Percentiles rank a stretch among this genome's conserved stretches.
Evolutionary conservation across 37 sponge, comb jelly and placozoan species (phyloP).

Genomic region (Haliclona indistincta): DNA sequence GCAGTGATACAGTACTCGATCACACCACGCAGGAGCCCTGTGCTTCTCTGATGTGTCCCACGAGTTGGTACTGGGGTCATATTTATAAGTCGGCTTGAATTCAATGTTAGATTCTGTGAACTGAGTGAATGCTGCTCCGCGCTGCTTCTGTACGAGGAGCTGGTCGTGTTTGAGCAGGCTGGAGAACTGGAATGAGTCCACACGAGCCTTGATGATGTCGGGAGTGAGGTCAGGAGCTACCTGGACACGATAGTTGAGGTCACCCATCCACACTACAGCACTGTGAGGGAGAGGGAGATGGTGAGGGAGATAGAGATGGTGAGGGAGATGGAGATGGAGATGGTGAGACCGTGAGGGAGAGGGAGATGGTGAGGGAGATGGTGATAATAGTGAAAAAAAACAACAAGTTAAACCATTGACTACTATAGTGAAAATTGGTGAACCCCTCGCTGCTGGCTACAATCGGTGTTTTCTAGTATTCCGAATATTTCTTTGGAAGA

Average conservation of each 20-base stretch:
- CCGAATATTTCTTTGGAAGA: too few species aligned
- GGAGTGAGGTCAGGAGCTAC: slow-evolving; percentile 22
- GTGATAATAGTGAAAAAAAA: neutral
- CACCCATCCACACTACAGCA: slow-evolving; percentile 91
- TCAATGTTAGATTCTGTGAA: slow-evolving; percentile 67
- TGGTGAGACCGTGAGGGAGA: neutral
- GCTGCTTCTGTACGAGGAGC: slow-evolving; percentile 42
- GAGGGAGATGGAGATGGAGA: neutral
- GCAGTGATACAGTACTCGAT: slow-evolving; percentile 66
- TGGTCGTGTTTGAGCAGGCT: slow-evolving; percentile 64
- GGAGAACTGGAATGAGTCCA: slow-evolving; percentile 44
- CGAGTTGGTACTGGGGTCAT: slow-evolving; percentile 74
- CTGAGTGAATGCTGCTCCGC: slow-evolving; percentile 53
- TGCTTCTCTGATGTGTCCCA: slow-evolving; percentile 92
- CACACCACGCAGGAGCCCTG: slow-evolving; percentile 94
- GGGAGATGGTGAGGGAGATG: neutral
- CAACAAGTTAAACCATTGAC: too few species aligned
- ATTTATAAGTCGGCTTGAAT: slow-evolving; percentile 91
- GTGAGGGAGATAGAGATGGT: neutral
- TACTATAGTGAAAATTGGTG: too few species aligned
- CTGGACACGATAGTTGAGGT: slow-evolving; percentile 83
- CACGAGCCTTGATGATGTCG: slow-evolving; percentile 49
- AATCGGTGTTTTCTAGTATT: too few species aligned
- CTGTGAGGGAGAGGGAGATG: slow-evolving; percentile 27
- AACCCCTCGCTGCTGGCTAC: too few species aligned